phyloP scores from a whole-genome alignment of 2,113 vertebrate genomes.

The Scomber colias region DNA sequence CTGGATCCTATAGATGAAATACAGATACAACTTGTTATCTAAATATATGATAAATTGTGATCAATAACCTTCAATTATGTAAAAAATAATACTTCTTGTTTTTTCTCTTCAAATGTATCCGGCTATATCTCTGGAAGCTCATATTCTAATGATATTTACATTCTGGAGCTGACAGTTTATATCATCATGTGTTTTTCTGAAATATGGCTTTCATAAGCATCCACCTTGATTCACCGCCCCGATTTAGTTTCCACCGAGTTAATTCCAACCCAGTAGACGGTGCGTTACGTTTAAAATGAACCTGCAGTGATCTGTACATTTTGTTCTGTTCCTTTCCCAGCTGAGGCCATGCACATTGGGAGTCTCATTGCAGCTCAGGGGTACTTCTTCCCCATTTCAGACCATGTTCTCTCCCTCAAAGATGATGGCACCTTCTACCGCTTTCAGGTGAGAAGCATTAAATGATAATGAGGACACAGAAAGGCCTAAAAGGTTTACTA shows the following conservation, averaged over 20 bases:
- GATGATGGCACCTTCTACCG: slow-evolving; percentile 98
- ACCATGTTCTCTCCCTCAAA: slow-evolving; percentile 96
- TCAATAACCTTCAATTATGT: neutral
- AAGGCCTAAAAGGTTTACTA: neutral
- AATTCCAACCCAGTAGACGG: neutral
- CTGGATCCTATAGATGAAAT: slow-evolving; percentile 9
- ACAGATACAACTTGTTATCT: neutral
- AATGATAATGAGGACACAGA: neutral
- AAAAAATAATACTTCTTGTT: neutral
- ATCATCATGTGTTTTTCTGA: neutral
- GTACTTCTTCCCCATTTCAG: slow-evolving; percentile 97
- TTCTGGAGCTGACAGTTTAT: neutral
- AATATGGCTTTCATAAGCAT: neutral
- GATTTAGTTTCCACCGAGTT: neutral
- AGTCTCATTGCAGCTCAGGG: slow-evolving; percentile 96
- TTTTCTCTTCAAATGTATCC: neutral
- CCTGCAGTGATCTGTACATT: neutral
- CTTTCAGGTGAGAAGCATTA: slow-evolving; percentile 91
- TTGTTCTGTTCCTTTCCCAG: slow-evolving; percentile 73
- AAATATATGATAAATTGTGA: neutral
- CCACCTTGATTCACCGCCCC: neutral
- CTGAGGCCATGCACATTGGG: slow-evolving; percentile 97
- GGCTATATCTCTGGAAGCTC: no score
- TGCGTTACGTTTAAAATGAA: neutral
- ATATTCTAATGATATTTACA: neutral